Base-by-base conservation (phyloP, 2,797 vertebrate species). In the Bucorvus abyssinicus region DNA sequence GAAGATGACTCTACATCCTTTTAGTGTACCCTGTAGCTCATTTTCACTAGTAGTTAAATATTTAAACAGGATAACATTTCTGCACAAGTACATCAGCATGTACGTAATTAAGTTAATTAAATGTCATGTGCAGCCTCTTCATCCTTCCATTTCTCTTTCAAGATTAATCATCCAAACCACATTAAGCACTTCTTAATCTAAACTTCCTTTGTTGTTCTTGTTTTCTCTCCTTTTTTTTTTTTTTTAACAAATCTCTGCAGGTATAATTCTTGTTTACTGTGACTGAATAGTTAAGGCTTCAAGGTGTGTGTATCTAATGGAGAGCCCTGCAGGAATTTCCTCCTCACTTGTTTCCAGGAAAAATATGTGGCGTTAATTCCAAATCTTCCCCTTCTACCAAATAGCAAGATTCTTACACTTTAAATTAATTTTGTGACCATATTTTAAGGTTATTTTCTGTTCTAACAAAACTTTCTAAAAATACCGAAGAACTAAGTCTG, bases 101-200 rank as follows among this genome's bases (percentile, higher is more conserved):
- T 73, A 55, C 50, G 9, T 93, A 92, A 96, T 87, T 80, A 84
- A 71, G 55, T 71, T 96, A 86, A 93, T 96, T 94, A 91, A 78
- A 81, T 89, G 77, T 71, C 82, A 88, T 34, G 12, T 88, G 94
- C 91, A 75, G 57, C 82, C 61, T 91, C 94, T 83, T 75, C 83
- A 84, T 92, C 70, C 70, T 88, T 86, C 70, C 73, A 76, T 87
- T 93, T 92, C 36, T 89, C 47, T 84, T 85, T 76, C 89, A 78
- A 81, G 76, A 88, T 90, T 79, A 89, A 76, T 92, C 67, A 36
- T 59, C 70, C 44, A 94, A 94, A 67, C 74, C n/a, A 49, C 16
- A 16, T 63, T 21, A 87, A 86, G 74, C 74, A 52, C 63, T 81
- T 91, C 23, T 50, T 57, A 84, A 83, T 92, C 26, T 52, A 56